These are phyloP conservation scores for Andrena cerasifolii DNA, from an alignment of 1,140 invertebrate species.

Conservation along the genomic window DNA sequence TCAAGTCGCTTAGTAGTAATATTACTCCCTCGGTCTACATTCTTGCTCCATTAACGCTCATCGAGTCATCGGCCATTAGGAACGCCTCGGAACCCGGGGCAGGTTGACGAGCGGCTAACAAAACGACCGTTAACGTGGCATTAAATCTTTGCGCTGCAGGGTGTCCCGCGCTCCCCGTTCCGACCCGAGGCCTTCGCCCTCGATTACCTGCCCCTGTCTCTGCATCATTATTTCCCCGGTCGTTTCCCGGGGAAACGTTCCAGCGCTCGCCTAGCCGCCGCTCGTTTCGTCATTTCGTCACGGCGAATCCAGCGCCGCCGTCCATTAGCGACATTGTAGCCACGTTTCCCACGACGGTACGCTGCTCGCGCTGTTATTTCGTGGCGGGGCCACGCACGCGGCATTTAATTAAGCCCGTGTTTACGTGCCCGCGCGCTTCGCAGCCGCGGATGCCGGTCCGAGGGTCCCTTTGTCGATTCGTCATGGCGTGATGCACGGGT, in stretches of 20 bases:
- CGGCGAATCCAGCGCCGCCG: constrained; percentile 21
- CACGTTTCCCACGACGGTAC: constrained; percentile 32
- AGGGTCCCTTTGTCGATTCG: constrained; percentile 23
- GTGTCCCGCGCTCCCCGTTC: neutral
- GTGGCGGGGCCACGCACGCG: neutral
- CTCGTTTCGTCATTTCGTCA: constrained; percentile 37
- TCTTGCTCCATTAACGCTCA: neutral
- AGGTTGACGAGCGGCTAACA: neutral
- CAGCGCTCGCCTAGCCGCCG: neutral
- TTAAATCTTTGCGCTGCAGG: constrained; percentile 9
- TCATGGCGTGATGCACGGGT: constrained; percentile 8
- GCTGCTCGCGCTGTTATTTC: neutral
- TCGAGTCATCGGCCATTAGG: neutral
- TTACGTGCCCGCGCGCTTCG: neutral
- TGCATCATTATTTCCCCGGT: constrained; percentile 20
- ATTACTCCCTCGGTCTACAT: too few relatives aligned
- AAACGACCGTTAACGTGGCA: constrained; percentile 21
- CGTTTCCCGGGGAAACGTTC: neutral
- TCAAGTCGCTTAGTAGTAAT: too few relatives aligned
- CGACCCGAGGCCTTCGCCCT: constrained; percentile 1
- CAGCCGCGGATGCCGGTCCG: neutral
- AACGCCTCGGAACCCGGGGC: neutral
- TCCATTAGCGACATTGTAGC: constrained; percentile 34
- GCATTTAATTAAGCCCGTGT: constrained; percentile 49
- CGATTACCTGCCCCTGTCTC: neutral